phyloP scores from a whole-genome alignment of 1,140 invertebrate genomes.

The Diorhabda carinulata region DNA sequence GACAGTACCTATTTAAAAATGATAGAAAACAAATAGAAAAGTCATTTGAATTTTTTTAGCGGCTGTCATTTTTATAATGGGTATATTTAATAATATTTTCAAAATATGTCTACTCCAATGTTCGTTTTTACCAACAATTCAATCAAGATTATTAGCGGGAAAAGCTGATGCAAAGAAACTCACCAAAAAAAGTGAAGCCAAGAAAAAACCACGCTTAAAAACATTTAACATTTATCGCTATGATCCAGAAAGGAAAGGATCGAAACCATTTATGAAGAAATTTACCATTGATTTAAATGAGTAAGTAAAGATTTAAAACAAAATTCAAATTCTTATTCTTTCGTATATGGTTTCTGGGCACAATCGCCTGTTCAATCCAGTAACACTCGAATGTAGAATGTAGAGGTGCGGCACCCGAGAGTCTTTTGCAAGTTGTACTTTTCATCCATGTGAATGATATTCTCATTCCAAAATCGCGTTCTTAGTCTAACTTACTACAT shows the following conservation, averaged over 20 bases:
- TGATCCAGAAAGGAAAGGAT: constrained; percentile 74
- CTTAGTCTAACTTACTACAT: too few species aligned
- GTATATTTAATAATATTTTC: background rate
- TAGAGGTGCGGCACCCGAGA: too few species aligned
- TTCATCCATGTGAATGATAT: too few species aligned
- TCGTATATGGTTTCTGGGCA: background rate
- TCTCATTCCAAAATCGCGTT: too few species aligned
- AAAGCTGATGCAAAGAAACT: background rate
- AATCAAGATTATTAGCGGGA: background rate
- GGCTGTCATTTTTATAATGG: background rate
- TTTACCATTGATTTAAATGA: constrained; percentile 88
- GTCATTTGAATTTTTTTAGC: too few species aligned
- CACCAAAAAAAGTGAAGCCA: background rate
- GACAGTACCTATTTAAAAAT: too few species aligned
- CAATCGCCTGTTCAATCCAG: too few species aligned
- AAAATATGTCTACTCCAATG: background rate
- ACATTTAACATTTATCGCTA: constrained; percentile 85
- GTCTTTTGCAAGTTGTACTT: too few species aligned
- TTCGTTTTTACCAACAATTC: background rate
- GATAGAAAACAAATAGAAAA: too few species aligned
- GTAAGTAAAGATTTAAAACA: constrained; percentile 60
- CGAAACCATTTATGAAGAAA: constrained; percentile 85
- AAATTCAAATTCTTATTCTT: background rate
- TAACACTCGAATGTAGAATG: too few species aligned
- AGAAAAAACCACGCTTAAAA: constrained; percentile 57